phyloP scores from a whole-genome alignment of 2,113 vertebrate genomes.

The Ploceus nigricollis region DNA sequence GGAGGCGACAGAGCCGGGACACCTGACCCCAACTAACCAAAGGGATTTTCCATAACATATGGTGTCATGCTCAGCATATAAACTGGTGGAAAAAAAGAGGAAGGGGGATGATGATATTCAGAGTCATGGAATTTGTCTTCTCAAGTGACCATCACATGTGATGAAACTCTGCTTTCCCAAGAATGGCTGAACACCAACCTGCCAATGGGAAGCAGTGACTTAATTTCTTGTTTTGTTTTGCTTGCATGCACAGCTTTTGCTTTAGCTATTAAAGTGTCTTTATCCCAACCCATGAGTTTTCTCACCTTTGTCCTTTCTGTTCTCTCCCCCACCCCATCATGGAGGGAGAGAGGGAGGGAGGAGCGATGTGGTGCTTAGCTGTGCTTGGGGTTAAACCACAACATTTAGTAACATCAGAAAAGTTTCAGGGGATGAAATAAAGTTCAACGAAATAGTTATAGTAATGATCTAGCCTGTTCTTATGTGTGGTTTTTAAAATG shows the following conservation, averaged over 20 bases:
- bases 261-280: not conserved
- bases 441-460: not conserved
- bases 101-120: not conserved
- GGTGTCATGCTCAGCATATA: not conserved
- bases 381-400: not conserved
- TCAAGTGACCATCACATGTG: not conserved
- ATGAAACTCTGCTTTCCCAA: not conserved
- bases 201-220: not conserved
- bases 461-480: not conserved
- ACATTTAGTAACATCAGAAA: not conserved
- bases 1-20: accelerated
- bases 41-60: not conserved
- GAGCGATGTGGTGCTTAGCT: not conserved
- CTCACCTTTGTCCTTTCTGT: not conserved
- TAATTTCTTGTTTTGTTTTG: not conserved
- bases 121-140: not conserved
- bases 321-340: not conserved
- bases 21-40: not conserved
- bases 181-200: not conserved
- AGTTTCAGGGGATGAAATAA: not conserved
- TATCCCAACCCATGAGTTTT: not conserved
- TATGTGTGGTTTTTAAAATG: not conserved
- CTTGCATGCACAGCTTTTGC: not conserved
- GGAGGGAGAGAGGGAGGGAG: not conserved
- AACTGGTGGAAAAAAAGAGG: not conserved